Evolutionary conservation across 2,113 vertebrate genomes (phyloP), one percentile per base, ranked within the genome.

Genomic region (Amia ocellicauda): DNA sequence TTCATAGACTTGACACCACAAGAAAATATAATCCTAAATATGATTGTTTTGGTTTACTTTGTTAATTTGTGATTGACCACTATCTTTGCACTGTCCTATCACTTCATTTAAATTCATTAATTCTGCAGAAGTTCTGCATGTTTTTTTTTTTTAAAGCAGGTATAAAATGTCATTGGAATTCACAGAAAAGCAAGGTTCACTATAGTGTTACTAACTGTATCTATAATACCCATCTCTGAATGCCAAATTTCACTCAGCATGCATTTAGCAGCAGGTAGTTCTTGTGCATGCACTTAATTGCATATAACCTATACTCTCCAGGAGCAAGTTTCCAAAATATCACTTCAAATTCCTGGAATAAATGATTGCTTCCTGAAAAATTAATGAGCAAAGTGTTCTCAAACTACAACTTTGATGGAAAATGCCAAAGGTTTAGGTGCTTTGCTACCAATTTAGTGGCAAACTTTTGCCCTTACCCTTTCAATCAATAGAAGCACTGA

Each of bases 321-420:
- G 60, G 70, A 75, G 82, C 76, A 82, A 77, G 83, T 78, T 79
- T 81, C 74, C 73, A 66, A 85, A 86, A 84, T 84, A 85, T 82
- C 85, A 86, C 80, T 80, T 69, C 72, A 71, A 62, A 67, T 79
- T 79, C 73, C 0, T 60, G 71, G 80, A 85, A 83, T 80, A 82
- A 85, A 76, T 73, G 79, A 58, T 58, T 42, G 56, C 56, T 58
- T 58, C 36, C 11, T 58, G 72, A 63, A 80, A 77, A 79, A 60
- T 81, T 85, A 84, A 84, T 86, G 84, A 84, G 83, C 76, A 74
- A 79, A 78, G 75, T 78, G 75, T 65, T 71, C 76, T 58, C 9
- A 50, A 63, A 80, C 78, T 82, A 80, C 70, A 76, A 83, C 78
- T 78, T 78, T 47, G 72, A 76, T 67, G 57, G 74, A 75, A 68